Conservation (phyloP, 2,888 invertebrate species). For the Pristionchus maxplancki region DNA sequence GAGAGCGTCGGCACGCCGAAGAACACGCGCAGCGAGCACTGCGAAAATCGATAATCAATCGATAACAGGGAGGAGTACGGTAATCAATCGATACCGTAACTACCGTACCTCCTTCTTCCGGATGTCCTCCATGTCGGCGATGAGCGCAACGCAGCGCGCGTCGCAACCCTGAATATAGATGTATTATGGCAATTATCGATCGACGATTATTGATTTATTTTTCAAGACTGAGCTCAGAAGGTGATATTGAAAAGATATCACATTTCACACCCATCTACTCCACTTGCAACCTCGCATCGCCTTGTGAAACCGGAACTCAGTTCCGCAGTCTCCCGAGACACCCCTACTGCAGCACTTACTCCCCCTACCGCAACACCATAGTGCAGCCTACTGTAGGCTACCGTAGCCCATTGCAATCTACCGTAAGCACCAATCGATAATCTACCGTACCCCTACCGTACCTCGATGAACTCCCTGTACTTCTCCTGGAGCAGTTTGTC, state of each 20-base stretch:
- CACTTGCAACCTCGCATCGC: no score
- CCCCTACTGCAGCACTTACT: no score
- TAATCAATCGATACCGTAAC: not conserved
- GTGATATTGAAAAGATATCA: no score
- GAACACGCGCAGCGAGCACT: not conserved
- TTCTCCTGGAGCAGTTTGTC: not conserved
- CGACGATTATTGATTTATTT: no score
- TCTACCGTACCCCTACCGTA: constrained; percentile 24
- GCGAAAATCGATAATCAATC: not conserved
- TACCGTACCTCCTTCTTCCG: constrained; percentile 20
- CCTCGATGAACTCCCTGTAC: constrained; percentile 31
- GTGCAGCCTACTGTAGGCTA: not conserved
- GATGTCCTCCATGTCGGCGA: not conserved
- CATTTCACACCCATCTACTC: no score
- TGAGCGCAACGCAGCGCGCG: not conserved
- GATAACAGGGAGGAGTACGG: not conserved
- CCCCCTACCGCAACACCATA: no score
- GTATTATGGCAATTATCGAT: not conserved
- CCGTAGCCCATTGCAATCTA: no score
- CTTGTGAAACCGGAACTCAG: no score
- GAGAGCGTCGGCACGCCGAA: constrained; percentile 2
- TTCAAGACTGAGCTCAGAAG: no score
- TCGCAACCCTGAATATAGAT: constrained; percentile 48
- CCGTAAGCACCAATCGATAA: no score
- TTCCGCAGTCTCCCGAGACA: no score